Base-by-base conservation (phyloP, 1,140 invertebrate species). In the Listronotus oregonensis region DNA sequence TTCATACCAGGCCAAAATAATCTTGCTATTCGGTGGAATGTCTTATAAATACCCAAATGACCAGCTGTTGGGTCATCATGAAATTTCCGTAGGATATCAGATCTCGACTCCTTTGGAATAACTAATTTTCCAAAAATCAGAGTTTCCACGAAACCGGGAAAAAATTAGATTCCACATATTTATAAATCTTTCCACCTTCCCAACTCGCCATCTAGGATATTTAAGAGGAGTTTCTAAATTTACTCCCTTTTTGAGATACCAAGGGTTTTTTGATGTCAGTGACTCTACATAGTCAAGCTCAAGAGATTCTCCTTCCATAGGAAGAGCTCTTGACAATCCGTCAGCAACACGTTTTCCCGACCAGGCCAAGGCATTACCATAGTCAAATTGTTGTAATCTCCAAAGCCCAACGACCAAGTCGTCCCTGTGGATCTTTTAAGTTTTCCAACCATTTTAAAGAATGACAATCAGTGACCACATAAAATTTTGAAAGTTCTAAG, bases 381-480 rank as follows among this genome's bases (percentile, higher is more conserved):
- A 79, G 37, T 78, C 67, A 68, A 76, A 82, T 9, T 69, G 69
- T 67, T 80, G 77, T 1, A 85, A 51, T 31, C 67, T 32, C 10
- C n/a, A 83, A 14, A 15, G 67, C 47, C 82, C 81, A 85, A 37
- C 81, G 61, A 0, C 77, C 78, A 8, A 85, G 60, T 49, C 82
- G 42, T 51, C 76, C 77, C 0, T 60, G 71, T 2, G 77, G 73
- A 50, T 82, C 78, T 63, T 77, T 81, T 0, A 82, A 67, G 2
- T 73, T 74, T 10, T 74, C 66, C 1, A 85, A 70, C 79, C 80
- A 85, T 34, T 66, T 66, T 6, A 85, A 67, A 6, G 78, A 34
- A 73, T 69, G 59, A 27, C 83, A 81, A 64, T 85, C 82, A 0
- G 82, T 84, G 14, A 79, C 65, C 1, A 84, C 74, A 5, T 75